phyloP scores from a whole-genome alignment of 2,797 vertebrate species.

The Etheostoma nigrum region DNA sequence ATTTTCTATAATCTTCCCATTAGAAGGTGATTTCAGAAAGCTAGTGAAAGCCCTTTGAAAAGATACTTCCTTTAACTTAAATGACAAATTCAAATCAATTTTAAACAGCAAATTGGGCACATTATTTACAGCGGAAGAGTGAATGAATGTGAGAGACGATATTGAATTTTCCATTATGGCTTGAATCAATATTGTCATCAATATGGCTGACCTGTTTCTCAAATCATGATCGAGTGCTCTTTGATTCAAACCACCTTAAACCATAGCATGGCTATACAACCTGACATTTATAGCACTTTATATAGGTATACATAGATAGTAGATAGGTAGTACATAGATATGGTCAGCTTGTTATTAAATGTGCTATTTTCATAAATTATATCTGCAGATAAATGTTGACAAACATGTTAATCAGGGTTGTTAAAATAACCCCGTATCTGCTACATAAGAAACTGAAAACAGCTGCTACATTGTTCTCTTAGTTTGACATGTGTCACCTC shows the following conservation, averaged over 20 bases:
- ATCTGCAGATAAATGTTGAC: not conserved
- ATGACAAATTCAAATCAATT: not conserved
- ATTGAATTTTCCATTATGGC: constrained; percentile 46
- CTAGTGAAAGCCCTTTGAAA: not conserved
- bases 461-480: not conserved
- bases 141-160: constrained; percentile 12
- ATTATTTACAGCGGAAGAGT: constrained; percentile 5
- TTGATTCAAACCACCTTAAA: constrained; percentile 8
- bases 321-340: not conserved
- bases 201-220: constrained; percentile 35
- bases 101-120: not conserved
- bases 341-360: not conserved
- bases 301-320: not conserved
- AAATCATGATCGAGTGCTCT: not conserved
- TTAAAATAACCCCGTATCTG: not conserved
- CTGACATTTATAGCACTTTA: not conserved
- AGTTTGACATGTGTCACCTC: not conserved
- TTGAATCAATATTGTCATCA: constrained; percentile 46
- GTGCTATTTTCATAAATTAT: not conserved
- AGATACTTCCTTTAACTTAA: not conserved
- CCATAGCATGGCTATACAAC: not conserved
- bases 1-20: not conserved
- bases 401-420: not conserved
- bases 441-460: not conserved
- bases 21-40: not conserved